Percentiles rank a stretch among this genome's conserved stretches.
These are phyloP conservation scores for Oceanites oceanicus DNA, from an alignment of 2,113 vertebrate genomes.

Conservation along the genomic window DNA sequence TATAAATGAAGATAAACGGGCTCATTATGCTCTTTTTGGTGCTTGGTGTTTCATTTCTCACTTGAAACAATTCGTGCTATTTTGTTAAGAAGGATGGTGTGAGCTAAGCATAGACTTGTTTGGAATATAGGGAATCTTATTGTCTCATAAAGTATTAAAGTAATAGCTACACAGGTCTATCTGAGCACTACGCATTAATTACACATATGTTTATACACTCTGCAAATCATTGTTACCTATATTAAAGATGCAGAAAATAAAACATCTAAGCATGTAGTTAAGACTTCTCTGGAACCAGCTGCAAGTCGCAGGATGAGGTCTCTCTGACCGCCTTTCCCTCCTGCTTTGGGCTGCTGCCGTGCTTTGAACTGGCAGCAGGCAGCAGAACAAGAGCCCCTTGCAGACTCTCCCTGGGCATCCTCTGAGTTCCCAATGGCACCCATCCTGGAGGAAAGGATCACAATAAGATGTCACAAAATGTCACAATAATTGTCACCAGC, in stretches of 20 bases:
- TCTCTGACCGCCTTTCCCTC: not conserved
- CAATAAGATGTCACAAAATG: not conserved
- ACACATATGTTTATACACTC: not conserved
- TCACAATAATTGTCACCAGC: not conserved
- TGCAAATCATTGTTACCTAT: not conserved
- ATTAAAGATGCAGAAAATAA: not conserved
- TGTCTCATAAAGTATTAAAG: not conserved
- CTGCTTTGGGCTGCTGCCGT: not conserved
- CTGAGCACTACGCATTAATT: not conserved
- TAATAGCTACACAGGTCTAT: not conserved
- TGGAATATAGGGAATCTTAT: not conserved
- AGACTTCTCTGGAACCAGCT: not conserved
- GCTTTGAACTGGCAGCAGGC: not conserved
- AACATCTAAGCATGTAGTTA: not conserved
- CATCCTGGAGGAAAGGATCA: not conserved
- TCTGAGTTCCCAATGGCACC: not conserved
- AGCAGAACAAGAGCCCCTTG: not conserved
- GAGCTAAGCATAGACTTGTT: not conserved
- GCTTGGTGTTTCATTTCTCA: not conserved
- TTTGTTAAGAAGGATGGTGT: not conserved
- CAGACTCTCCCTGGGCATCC: not conserved
- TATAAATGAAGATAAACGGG: rapidly evolving
- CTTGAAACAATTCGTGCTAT: not conserved
- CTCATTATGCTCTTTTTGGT: rapidly evolving
- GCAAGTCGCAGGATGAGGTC: not conserved